A percentile compares a stretch with the other conserved stretches of the same genome.
Conservation (phyloP, 2,797 vertebrate species). For the Eulemur albifrons region DNA sequence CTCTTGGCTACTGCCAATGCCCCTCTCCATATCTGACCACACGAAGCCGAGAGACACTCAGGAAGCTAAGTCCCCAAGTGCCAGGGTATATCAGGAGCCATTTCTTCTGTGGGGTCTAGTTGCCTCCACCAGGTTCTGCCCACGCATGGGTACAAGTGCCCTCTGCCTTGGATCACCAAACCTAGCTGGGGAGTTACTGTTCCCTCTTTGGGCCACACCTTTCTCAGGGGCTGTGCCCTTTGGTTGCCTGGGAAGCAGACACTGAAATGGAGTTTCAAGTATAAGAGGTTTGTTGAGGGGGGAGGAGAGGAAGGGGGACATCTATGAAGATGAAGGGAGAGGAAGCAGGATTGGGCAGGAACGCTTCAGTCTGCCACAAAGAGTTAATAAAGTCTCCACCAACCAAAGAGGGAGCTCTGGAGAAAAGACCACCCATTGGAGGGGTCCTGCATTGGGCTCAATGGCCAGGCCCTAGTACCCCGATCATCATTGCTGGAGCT, state of each 20-base stretch:
- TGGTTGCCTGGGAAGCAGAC: not conserved
- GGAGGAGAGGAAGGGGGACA: not conserved
- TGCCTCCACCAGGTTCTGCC: not conserved
- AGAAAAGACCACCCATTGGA: not conserved
- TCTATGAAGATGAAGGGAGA: not conserved
- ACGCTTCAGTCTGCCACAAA: not conserved
- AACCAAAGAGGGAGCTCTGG: not conserved
- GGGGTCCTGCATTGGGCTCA: not conserved
- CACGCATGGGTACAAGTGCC: not conserved
- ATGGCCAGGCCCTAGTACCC: too few relatives aligned
- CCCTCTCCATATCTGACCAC: not conserved
- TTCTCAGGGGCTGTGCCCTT: not conserved
- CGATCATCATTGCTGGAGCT: not conserved
- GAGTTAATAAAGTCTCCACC: not conserved
- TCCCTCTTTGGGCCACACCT: not conserved
- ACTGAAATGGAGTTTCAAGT: not conserved
- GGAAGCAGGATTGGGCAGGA: not conserved
- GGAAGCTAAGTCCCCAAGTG: not conserved
- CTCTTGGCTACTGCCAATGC: not conserved
- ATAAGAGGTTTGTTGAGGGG: not conserved
- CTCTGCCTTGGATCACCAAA: not conserved
- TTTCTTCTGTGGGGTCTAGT: not conserved
- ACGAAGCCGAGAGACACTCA: not conserved
- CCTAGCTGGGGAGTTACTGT: accelerated
- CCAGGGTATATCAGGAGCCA: not conserved